Evolutionary conservation across 2,113 vertebrate species (phyloP).

Genomic region (Synodontis membranacea): DNA sequence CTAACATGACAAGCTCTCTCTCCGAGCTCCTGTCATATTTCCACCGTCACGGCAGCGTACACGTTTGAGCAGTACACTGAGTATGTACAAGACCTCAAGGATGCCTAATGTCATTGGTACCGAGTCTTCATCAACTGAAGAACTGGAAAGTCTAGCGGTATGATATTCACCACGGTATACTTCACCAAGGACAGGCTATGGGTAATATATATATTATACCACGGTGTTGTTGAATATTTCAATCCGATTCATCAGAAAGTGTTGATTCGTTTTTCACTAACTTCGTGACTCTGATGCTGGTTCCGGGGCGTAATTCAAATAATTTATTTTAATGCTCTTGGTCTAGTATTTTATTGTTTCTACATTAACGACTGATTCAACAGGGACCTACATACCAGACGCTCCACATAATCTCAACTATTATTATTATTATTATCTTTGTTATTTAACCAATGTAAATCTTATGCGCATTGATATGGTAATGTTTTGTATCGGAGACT

Average conservation of each 20-base stretch:
- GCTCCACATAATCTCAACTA: too few relatives aligned
- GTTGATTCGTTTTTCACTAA: background rate
- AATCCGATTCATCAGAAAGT: background rate
- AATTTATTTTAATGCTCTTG: background rate
- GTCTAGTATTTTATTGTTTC: background rate
- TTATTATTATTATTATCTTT: too few relatives aligned
- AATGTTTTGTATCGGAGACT: too few relatives aligned
- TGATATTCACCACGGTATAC: constrained; percentile 25
- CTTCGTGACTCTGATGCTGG: background rate
- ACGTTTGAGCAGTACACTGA: constrained; percentile 25
- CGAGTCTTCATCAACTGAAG: constrained; percentile 30
- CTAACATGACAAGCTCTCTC: constrained; percentile 22
- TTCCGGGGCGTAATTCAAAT: background rate
- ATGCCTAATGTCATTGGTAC: constrained; percentile 41
- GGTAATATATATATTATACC: background rate
- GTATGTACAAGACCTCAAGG: constrained; percentile 20
- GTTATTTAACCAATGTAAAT: background rate
- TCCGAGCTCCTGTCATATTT: constrained; percentile 31
- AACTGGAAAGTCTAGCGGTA: constrained; percentile 19
- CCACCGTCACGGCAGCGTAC: constrained; percentile 7
- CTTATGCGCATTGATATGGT: background rate
- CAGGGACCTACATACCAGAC: background rate
- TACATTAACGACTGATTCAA: background rate
- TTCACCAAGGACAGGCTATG: constrained; percentile 12
- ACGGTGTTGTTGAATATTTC: background rate